Percentiles rank a stretch among this genome's conserved stretches.
phyloP scores from a whole-genome alignment of 1,140 invertebrate species.

The Drosophila sucinea region DNA sequence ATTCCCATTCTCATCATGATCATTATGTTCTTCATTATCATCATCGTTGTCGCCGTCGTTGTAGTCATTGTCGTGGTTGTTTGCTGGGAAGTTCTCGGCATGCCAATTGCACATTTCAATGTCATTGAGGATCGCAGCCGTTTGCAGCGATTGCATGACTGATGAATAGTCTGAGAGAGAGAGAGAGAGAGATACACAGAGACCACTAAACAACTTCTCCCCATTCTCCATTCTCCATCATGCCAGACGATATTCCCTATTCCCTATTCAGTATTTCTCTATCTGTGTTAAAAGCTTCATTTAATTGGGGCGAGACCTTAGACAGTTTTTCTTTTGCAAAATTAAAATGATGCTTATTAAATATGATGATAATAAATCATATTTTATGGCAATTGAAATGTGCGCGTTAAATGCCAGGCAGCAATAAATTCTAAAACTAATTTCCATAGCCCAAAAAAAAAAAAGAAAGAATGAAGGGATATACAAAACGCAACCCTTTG shows the following conservation, averaged over 20 bases:
- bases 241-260: not conserved
- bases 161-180: constrained; percentile 43
- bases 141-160: constrained; percentile 56
- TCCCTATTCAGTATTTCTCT: not conserved
- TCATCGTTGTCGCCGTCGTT: constrained; percentile 5
- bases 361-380: constrained; percentile 75
- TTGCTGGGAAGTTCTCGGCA: constrained; percentile 53
- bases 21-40: not conserved
- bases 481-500: constrained; percentile 62
- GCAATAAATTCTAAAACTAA: constrained; percentile 65
- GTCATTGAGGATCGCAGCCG: constrained; percentile 72
- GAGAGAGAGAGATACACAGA: not conserved
- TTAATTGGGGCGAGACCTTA: constrained; percentile 59
- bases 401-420: constrained; percentile 52
- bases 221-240: not conserved
- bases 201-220: constrained; percentile 9
- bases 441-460: constrained; percentile 32
- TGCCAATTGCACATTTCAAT: constrained; percentile 77
- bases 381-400: constrained; percentile 79
- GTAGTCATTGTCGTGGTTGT: constrained; percentile 23
- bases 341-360: constrained; percentile 77
- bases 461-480: not conserved
- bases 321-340: constrained; percentile 27
- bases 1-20: not conserved
- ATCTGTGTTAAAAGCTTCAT: constrained; percentile 7